A percentile compares a stretch with the other conserved stretches of the same genome.
Evolutionary conservation across 2,113 vertebrate genomes (phyloP).

Genomic region (Dromiciops gliroides): DNA sequence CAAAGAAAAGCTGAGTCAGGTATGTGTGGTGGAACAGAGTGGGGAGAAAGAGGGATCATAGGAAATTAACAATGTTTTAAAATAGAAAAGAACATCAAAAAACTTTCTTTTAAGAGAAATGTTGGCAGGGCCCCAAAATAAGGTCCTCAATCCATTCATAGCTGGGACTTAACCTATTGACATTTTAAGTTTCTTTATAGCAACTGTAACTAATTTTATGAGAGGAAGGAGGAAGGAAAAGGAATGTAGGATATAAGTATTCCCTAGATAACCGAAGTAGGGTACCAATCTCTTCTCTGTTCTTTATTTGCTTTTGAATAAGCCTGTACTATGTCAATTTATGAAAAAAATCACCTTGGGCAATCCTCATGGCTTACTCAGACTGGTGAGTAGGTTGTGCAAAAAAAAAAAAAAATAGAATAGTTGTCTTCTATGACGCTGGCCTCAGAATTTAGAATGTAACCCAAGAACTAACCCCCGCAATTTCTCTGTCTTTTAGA

Average conservation of each 20-base stretch:
- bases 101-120: neutral
- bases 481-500: conserved; percentile 78
- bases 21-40: neutral
- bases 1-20: neutral
- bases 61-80: neutral
- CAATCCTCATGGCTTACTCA: neutral
- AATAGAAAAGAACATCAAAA: neutral
- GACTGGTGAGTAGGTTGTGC: neutral
- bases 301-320: neutral
- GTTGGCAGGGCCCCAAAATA: neutral
- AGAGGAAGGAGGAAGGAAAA: neutral
- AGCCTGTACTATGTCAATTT: neutral
- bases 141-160: neutral
- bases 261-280: neutral
- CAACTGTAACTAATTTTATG: neutral
- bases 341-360: neutral
- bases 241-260: neutral
- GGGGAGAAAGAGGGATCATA: neutral
- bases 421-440: neutral
- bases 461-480: neutral
- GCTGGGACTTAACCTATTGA: neutral
- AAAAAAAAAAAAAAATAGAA: neutral
- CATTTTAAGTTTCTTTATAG: neutral
- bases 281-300: neutral
- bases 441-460: neutral